Percentiles rank a stretch among this genome's conserved stretches.
phyloP scores from a whole-genome alignment of 2,888 invertebrate species.

The Leucania comma region DNA sequence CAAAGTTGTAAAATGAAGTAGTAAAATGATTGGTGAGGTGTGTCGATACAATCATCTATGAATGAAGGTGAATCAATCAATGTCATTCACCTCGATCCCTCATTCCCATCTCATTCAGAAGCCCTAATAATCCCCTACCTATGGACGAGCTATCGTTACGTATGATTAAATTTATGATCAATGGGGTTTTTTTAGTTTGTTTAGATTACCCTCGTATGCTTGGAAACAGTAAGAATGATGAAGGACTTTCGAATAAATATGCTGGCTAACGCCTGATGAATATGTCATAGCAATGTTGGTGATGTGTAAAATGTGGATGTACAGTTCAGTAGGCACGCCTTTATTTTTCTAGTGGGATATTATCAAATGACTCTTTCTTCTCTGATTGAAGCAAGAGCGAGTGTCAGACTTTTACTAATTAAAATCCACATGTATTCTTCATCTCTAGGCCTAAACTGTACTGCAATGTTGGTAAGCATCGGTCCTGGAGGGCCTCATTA shows the following conservation, averaged over 20 bases:
- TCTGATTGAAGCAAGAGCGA: too few relatives aligned
- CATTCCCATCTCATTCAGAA: constrained; percentile 69
- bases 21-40: constrained; percentile 40
- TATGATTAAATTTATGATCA: constrained; percentile 68
- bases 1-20: constrained; percentile 12
- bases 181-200: constrained; percentile 54
- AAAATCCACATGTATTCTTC: too few relatives aligned
- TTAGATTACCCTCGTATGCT: constrained; percentile 14
- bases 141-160: constrained; percentile 62
- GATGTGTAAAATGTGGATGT: background rate
- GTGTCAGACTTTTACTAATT: too few relatives aligned
- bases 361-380: too few relatives aligned
- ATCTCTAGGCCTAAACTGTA: too few relatives aligned
- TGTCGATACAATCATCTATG: constrained; percentile 66
- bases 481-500: too few relatives aligned
- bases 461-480: too few relatives aligned
- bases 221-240: background rate
- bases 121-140: constrained; percentile 66
- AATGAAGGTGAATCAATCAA: constrained; percentile 80
- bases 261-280: constrained; percentile 19
- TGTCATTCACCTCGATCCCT: constrained; percentile 75
- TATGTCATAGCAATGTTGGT: constrained; percentile 22
- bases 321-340: background rate
- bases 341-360: background rate
- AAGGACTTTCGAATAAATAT: constrained; percentile 15